These are phyloP conservation scores for Plumapathes pennacea DNA, from an alignment of 92 coral and sea anemone species.

Conservation along the genomic window DNA sequence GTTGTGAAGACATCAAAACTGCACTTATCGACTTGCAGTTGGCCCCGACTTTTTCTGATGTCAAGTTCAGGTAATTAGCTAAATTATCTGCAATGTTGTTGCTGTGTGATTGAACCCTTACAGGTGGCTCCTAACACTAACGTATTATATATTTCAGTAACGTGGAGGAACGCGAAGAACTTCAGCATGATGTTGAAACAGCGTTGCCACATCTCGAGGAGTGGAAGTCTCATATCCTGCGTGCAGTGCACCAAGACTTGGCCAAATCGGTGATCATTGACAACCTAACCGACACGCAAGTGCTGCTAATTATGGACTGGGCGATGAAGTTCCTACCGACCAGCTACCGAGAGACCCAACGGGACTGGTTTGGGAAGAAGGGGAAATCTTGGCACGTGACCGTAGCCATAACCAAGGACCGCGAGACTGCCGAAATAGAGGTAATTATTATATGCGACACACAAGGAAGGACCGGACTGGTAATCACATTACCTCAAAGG, in stretches of 20 bases:
- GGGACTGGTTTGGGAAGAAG: conserved; percentile 49
- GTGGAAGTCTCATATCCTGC: conserved; percentile 27
- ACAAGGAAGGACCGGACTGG: no score
- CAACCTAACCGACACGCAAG: conserved; percentile 7
- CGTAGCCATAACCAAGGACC: conserved; percentile 18
- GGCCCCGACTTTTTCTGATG: no score
- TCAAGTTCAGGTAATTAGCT: no score
- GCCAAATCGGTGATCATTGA: conserved; percentile 33
- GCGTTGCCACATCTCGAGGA: no score
- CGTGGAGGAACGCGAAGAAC: conserved; percentile 1
- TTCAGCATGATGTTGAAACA: conserved; percentile 18
- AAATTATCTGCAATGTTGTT: no score
- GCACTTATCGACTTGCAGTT: no score
- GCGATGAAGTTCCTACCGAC: conserved; percentile 54
- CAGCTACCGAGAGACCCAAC: conserved; percentile 36
- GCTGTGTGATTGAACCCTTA: no score
- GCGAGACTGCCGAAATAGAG: conserved; percentile 7
- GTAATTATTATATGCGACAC: no score
- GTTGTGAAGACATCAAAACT: no score
- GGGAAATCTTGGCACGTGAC: conserved; percentile 57
- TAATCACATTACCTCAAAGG: no score
- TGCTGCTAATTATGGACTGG: conserved; percentile 30
- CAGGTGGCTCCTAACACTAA: no score
- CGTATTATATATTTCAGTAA: no score
- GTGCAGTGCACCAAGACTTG: conserved; percentile 32